These are phyloP conservation scores for Kuschelorhynchus macadamiae DNA, from an alignment of 2,888 invertebrate species.

Conservation along the genomic window DNA sequence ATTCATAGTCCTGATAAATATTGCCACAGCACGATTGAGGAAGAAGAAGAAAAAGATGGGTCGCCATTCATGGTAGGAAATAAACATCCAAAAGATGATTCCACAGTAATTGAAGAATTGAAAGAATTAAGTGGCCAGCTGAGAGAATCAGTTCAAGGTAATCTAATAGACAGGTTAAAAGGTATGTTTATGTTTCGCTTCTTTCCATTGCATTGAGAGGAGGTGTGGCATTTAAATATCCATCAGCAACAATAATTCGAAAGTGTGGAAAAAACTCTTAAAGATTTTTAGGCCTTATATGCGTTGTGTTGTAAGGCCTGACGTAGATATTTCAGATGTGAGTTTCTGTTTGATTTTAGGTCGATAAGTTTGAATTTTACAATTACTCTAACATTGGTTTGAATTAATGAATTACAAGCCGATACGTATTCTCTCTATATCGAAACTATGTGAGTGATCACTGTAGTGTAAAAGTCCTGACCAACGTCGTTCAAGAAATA, in stretches of 20 bases:
- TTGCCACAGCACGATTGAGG: constrained; percentile 59
- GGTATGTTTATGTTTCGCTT: constrained; percentile 6
- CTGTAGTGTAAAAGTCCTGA: too few relatives aligned
- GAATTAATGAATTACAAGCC: too few relatives aligned
- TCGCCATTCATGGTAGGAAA: constrained; percentile 64
- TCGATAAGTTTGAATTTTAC: too few relatives aligned
- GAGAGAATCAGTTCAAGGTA: constrained; percentile 72
- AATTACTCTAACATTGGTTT: too few relatives aligned
- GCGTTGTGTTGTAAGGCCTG: not conserved
- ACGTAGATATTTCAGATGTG: too few relatives aligned
- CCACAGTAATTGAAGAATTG: constrained; percentile 77
- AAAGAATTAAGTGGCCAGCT: constrained; percentile 77
- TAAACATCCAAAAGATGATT: constrained; percentile 75
- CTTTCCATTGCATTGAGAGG: not conserved
- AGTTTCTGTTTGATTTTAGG: too few relatives aligned
- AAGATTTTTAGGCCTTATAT: not conserved
- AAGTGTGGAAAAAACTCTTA: not conserved
- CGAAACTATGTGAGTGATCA: too few relatives aligned
- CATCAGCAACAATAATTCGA: too few relatives aligned
- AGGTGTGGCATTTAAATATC: not conserved
- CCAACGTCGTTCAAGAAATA: too few relatives aligned
- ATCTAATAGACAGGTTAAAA: not conserved
- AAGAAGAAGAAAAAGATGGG: constrained; percentile 56
- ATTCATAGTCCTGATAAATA: constrained; percentile 19
- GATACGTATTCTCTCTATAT: too few relatives aligned